These are phyloP conservation scores for Amblyjoppa fuscipennis DNA, from an alignment of 2,888 invertebrate genomes.

Conservation along the genomic window DNA sequence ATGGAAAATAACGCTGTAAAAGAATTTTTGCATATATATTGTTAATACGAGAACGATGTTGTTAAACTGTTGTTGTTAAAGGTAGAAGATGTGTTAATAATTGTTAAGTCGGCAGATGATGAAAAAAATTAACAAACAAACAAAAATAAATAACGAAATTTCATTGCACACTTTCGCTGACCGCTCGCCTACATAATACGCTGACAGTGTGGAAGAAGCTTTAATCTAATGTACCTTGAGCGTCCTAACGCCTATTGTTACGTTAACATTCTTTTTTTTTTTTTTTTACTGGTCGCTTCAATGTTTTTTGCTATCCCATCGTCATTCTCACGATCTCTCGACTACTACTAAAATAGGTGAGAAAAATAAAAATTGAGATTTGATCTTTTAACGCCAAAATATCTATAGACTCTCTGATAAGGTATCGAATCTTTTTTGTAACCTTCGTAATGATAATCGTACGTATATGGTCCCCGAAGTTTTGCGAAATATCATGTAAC, in stretches of 20 bases:
- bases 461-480: conserved; percentile 44
- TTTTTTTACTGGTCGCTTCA: conserved; percentile 11
- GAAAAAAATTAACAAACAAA: conserved; percentile 10
- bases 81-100: conserved; percentile 78
- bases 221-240: conserved; percentile 7
- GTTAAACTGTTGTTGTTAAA: conserved; percentile 82
- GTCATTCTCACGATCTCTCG: conserved; percentile 46
- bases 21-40: conserved; percentile 69
- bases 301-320: conserved; percentile 45
- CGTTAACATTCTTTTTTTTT: not conserved
- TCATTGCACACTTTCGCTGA: conserved; percentile 27
- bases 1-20: conserved; percentile 44
- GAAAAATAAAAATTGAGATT: conserved; percentile 10
- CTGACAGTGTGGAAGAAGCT: conserved; percentile 8
- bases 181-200: conserved; percentile 24
- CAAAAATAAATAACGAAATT: conserved; percentile 13
- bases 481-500: conserved; percentile 23
- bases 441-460: conserved; percentile 65
- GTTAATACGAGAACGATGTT: conserved; percentile 77
- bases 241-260: conserved; percentile 35
- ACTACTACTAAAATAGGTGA: conserved; percentile 36
- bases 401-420: conserved; percentile 57
- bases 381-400: conserved; percentile 49
- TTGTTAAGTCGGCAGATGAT: conserved; percentile 74
- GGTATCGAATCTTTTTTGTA: conserved; percentile 65